Percentiles rank a stretch among this genome's conserved stretches.
These are phyloP conservation scores for Urocyon cinereoargenteus DNA, from an alignment of 2,797 vertebrate species.

Conservation along the genomic window DNA sequence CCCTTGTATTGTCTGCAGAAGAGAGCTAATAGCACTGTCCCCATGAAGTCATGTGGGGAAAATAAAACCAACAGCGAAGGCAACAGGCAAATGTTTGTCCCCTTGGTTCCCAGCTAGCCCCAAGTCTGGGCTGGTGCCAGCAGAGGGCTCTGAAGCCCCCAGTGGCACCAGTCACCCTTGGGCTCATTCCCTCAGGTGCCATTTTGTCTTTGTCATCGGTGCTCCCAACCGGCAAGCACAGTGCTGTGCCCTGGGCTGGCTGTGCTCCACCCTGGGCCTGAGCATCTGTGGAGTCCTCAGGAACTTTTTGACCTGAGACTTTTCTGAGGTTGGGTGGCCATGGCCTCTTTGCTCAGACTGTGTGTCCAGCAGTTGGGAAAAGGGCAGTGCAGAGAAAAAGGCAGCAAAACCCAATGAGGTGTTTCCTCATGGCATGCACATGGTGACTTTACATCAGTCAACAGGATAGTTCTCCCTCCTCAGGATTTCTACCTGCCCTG, in stretches of 20 bases:
- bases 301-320: not conserved
- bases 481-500: not conserved
- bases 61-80: not conserved
- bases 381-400: not conserved
- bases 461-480: not conserved
- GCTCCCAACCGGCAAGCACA: not conserved
- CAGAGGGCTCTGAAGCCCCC: too few relatives aligned
- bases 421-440: rapidly evolving
- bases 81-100: rapidly evolving
- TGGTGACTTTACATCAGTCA: not conserved
- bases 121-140: not conserved
- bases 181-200: not conserved
- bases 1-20: not conserved
- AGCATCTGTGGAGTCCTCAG: not conserved
- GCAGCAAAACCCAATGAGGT: not conserved
- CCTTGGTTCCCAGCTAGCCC: too few relatives aligned
- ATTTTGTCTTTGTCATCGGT: not conserved
- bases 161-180: rapidly evolving
- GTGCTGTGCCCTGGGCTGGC: not conserved
- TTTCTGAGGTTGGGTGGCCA: not conserved
- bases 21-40: not conserved
- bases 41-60: not conserved
- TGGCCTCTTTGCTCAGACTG: not conserved
- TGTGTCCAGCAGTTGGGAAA: not conserved
- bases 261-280: rapidly evolving